Conservation (phyloP, 2,888 invertebrate genomes). For the Rotaria socialis region DNA sequence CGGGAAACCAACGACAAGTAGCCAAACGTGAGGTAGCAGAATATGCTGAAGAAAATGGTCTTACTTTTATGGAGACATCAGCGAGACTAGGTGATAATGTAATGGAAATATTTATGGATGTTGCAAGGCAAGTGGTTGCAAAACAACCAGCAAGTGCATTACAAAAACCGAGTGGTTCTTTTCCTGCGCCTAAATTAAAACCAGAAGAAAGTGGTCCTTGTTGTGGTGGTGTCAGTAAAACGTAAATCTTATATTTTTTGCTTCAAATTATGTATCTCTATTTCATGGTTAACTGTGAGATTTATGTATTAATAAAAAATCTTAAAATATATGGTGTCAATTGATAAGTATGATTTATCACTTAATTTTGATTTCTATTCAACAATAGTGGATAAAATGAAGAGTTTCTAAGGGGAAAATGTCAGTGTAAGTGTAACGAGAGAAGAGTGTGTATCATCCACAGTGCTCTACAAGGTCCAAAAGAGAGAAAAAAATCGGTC, state of each 20-base stretch:
- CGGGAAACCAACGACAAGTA: slow-evolving; percentile 77
- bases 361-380: no score
- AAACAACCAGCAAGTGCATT: background rate
- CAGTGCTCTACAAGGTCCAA: no score
- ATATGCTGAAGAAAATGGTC: slow-evolving; percentile 97
- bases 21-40: slow-evolving; percentile 76
- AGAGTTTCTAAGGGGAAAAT: no score
- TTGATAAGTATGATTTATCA: no score
- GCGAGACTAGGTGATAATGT: slow-evolving; percentile 99
- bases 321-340: background rate
- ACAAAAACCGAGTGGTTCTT: background rate
- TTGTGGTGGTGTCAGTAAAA: background rate
- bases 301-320: background rate
- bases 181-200: background rate
- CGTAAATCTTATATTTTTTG: background rate
- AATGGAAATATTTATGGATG: slow-evolving; percentile 98
- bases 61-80: slow-evolving; percentile 99
- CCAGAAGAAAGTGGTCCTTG: background rate
- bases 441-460: no score
- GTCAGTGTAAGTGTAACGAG: no score
- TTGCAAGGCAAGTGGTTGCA: slow-evolving; percentile 56
- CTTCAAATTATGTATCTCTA: background rate
- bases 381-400: no score
- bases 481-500: no score
- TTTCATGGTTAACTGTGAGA: background rate